Base-by-base conservation (phyloP, 2,888 invertebrate species). In the Eupithecia tripunctaria region DNA sequence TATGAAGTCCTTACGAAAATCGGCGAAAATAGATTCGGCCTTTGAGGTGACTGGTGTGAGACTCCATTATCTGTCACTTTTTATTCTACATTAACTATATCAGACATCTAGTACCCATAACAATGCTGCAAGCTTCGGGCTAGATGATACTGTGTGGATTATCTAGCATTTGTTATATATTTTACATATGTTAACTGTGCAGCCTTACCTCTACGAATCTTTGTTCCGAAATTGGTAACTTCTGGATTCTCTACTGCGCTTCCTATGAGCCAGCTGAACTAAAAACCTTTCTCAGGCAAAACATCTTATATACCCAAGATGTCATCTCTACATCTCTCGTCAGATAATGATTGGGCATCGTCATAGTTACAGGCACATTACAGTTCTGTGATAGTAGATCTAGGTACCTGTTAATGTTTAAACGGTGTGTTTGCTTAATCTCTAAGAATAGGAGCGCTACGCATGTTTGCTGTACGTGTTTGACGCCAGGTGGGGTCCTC, bases 301-400 rank as follows among this genome's bases (percentile, higher is more conserved):
- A 21, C 38, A 64, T 71, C 67, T 78, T 79, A 74, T 79, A 79
- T 79, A 79, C 70, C 29, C 38, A 29, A 41, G 14, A 78, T 76
- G 78, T 79, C 79, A 78, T 64, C 32, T 36, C 38, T 12, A 5
- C 38, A 63, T 67, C 56, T 21, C 25, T 56, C 56, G 56, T 56
- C 64, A 76, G 79, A 79, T 79, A 76, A 74, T 73, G 36, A 76
- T 71, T 72, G 41, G 64, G 67, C 70, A 67, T 15, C 74, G 79
- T 78, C 79, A 79, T 67, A 76, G 38, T 79, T 78, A 79, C 78
- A 68, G 68, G 70, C 64, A 64, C 7, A 41, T 38, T 64, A 41
- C 38, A 36, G 21, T 25, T 41, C 38, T 63, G 10, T 3, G 25
- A 25, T 21, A 56, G 56, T 21, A 21, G 25, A 56, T 29, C 27